phyloP scores from a whole-genome alignment of 2,113 vertebrate genomes.

The Ammodramus savannarum region DNA sequence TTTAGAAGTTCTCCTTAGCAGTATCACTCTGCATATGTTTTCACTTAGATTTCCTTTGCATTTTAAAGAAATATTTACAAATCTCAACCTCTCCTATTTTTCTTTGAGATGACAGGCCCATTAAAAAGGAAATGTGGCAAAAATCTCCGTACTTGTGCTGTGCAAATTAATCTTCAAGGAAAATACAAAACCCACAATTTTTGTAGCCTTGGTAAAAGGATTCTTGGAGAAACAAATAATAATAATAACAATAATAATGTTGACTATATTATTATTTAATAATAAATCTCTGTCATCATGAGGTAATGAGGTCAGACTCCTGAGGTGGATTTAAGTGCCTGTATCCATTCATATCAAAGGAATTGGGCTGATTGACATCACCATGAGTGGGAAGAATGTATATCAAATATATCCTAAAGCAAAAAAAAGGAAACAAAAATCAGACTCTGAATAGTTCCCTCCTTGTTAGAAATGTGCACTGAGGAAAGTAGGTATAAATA shows the following conservation, averaged over 20 bases:
- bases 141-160: not conserved
- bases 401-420: not conserved
- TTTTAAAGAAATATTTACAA: not conserved
- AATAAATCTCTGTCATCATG: not conserved
- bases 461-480: not conserved
- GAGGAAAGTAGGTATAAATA: not conserved
- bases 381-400: not conserved
- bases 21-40: not conserved
- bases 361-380: not conserved
- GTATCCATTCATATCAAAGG: fast-evolving
- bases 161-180: not conserved
- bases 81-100: not conserved
- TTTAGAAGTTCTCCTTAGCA: not conserved
- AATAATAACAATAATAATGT: not conserved
- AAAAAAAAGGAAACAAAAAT: not conserved
- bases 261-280: not conserved
- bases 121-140: not conserved
- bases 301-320: not conserved
- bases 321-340: not conserved
- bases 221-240: not conserved
- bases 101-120: not conserved
- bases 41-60: not conserved
- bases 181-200: no score
- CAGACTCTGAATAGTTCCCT: not conserved
- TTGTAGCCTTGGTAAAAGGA: not conserved